phyloP scores from a whole-genome alignment of 2,797 vertebrate species.

The Cryptoprocta ferox region DNA sequence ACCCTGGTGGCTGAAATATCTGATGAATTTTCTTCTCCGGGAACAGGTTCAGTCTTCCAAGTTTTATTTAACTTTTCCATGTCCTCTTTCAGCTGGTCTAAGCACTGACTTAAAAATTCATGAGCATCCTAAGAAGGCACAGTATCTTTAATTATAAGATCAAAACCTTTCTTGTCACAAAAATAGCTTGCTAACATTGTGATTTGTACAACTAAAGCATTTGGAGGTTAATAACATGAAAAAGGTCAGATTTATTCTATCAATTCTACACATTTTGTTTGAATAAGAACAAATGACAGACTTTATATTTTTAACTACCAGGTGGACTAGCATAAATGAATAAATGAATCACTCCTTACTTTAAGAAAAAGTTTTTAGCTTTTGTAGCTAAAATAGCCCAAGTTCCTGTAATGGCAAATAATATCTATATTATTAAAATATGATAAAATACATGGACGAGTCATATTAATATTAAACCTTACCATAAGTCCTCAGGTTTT shows the following conservation, averaged over 20 bases:
- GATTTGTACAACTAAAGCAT: slow-evolving; percentile 33
- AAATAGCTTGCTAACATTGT: background rate
- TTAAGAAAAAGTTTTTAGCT: background rate
- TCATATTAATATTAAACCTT: background rate
- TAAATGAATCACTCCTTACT: background rate
- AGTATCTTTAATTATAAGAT: slow-evolving; percentile 48
- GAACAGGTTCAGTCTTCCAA: slow-evolving; percentile 90
- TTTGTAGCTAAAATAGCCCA: slow-evolving; percentile 11
- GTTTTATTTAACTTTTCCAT: slow-evolving; percentile 98
- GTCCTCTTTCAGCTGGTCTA: slow-evolving; percentile 99
- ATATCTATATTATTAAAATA: slow-evolving; percentile 46
- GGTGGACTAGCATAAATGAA: background rate
- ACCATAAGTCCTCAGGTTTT: slow-evolving; percentile 11
- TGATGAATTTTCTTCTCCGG: slow-evolving; percentile 89
- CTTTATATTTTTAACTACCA: slow-evolving; percentile 36
- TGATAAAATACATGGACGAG: slow-evolving; percentile 11
- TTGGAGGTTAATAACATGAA: background rate
- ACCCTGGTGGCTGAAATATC: slow-evolving; percentile 91
- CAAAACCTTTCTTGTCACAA: slow-evolving; percentile 14
- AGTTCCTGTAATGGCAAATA: background rate
- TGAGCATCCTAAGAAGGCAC: slow-evolving; percentile 94
- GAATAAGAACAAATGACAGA: background rate
- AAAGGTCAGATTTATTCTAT: slow-evolving; percentile 32
- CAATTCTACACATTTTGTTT: slow-evolving; percentile 6
- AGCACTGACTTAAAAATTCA: slow-evolving; percentile 98